These are phyloP conservation scores for Bombylius major DNA, from an alignment of 2,888 invertebrate genomes.

Conservation along the genomic window DNA sequence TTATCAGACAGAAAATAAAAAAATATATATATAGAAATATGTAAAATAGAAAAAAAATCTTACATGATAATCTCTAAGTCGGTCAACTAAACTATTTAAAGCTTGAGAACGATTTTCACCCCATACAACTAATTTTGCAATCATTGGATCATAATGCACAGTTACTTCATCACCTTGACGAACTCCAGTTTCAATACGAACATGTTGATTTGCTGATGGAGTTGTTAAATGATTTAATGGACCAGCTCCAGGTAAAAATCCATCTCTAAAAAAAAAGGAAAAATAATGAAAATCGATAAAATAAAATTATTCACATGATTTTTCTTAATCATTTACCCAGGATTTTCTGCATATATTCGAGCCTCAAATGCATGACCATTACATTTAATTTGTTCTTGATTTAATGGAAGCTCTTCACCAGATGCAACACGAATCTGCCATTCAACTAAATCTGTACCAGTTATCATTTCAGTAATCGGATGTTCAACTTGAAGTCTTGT, in stretches of 20 bases:
- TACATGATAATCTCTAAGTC: conserved; percentile 77
- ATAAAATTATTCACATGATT: background rate
- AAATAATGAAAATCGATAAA: background rate
- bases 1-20: conserved; percentile 12
- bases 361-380: conserved; percentile 92
- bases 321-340: conserved; percentile 26
- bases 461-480: conserved; percentile 96
- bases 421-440: conserved; percentile 91
- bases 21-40: background rate
- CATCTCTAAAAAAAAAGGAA: conserved; percentile 40
- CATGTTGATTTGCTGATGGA: conserved; percentile 50
- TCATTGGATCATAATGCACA: conserved; percentile 99
- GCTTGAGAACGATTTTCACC: conserved; percentile 72
- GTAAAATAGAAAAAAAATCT: background rate
- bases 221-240: conserved; percentile 59
- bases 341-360: conserved; percentile 89
- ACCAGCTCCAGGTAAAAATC: conserved; percentile 92
- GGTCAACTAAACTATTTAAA: conserved; percentile 58
- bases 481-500: conserved; percentile 92
- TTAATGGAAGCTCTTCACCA: conserved; percentile 71
- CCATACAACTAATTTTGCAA: conserved; percentile 97
- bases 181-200: conserved; percentile 84
- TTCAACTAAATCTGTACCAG: conserved; percentile 90
- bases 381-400: conserved; percentile 63
- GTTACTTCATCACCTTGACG: conserved; percentile 89